These are phyloP conservation scores for Passerina amoena DNA, from an alignment of 2,113 vertebrate species.

Conservation along the genomic window DNA sequence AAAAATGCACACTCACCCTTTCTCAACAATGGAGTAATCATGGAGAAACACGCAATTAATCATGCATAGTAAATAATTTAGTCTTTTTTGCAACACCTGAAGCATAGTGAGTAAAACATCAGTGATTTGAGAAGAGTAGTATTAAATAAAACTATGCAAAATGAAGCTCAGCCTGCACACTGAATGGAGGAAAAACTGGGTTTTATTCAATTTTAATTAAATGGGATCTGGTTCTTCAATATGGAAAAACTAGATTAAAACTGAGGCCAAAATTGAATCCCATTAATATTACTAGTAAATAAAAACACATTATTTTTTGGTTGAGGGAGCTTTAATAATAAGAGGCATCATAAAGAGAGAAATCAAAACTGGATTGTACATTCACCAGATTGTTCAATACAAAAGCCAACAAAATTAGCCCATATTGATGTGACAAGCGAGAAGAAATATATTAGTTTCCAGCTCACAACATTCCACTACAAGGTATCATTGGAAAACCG, in stretches of 20 bases:
- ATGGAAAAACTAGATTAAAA: slow-evolving; percentile 21
- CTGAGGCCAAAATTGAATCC: slow-evolving; percentile 27
- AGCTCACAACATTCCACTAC: neutral
- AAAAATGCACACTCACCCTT: fast-evolving
- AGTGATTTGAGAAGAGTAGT: neutral
- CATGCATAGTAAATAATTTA: neutral
- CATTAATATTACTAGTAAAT: neutral
- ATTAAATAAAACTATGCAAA: neutral
- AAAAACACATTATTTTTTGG: slow-evolving; percentile 32
- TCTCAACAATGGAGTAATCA: neutral
- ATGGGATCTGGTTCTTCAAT: neutral
- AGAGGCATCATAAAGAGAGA: neutral
- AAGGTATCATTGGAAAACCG: neutral
- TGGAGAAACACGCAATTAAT: neutral
- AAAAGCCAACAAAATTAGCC: slow-evolving; percentile 25
- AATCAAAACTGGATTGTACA: slow-evolving; percentile 31
- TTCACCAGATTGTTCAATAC: slow-evolving; percentile 5
- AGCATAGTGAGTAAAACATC: neutral
- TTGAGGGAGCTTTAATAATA: slow-evolving; percentile 35
- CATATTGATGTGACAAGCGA: slow-evolving; percentile 26
- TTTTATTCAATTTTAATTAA: neutral
- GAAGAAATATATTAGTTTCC: slow-evolving; percentile 7
- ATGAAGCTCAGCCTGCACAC: neutral
- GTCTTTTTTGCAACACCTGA: neutral
- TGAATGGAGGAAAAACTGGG: neutral